Conservation (phyloP, 2,113 vertebrate species). For the Oostethus manadensis region DNA sequence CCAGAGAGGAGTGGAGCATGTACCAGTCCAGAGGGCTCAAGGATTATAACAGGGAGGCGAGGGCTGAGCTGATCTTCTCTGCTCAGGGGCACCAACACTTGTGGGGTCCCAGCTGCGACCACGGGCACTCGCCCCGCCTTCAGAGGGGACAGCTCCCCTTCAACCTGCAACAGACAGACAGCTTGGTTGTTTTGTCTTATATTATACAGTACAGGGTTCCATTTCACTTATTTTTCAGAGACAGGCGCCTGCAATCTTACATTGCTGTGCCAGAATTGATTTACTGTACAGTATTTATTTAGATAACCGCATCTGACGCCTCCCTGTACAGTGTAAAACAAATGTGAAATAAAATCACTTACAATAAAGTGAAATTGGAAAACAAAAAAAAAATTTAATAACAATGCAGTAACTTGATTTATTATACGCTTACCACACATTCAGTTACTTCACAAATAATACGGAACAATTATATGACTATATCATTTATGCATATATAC, state of each 20-base stretch:
- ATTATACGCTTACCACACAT: no score
- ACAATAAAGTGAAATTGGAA: no score
- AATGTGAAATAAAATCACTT: no score
- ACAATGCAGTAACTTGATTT: no score
- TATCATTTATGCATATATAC: no score
- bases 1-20: constrained; percentile 78
- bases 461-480: no score
- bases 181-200: background rate
- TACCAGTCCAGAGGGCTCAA: constrained; percentile 80
- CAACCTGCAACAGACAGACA: constrained; percentile 61
- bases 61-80: constrained; percentile 81
- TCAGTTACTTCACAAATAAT: no score
- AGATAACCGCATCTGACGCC: no score
- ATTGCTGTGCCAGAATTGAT: no score
- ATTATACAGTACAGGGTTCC: background rate
- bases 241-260: background rate
- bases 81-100: constrained; percentile 78
- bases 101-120: constrained; percentile 63
- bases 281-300: no score
- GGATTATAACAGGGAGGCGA: constrained; percentile 84
- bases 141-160: constrained; percentile 76
- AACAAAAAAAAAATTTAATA: no score
- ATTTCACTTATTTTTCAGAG: background rate
- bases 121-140: constrained; percentile 69
- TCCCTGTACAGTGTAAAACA: no score